phyloP scores from a whole-genome alignment of 1,140 invertebrate genomes.

The Penaeus japonicus region DNA sequence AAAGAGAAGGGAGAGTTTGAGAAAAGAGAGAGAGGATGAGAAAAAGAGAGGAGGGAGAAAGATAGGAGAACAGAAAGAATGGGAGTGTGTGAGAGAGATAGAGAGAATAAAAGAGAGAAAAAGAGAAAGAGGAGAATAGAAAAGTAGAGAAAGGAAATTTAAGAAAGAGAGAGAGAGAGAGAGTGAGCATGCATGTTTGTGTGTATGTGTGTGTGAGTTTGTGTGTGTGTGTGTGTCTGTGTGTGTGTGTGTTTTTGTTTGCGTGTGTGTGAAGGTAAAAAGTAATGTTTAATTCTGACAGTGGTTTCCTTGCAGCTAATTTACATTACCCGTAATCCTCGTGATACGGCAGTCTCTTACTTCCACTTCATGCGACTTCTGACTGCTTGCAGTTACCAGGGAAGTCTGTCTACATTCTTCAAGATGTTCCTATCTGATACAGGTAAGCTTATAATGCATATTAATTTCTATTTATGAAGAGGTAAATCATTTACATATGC shows the following conservation, averaged over 20 bases:
- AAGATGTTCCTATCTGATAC: slow-evolving; percentile 65
- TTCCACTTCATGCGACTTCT: slow-evolving; percentile 84
- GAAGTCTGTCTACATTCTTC: slow-evolving; percentile 80
- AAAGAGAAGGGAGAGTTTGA: too few species aligned
- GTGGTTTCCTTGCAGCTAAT: slow-evolving; percentile 68
- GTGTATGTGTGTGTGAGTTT: neutral
- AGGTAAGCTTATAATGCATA: slow-evolving; percentile 61
- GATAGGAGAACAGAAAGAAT: too few species aligned
- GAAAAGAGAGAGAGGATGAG: too few species aligned
- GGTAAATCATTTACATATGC: neutral
- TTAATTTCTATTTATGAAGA: neutral
- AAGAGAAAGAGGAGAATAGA: too few species aligned
- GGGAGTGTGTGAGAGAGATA: too few species aligned
- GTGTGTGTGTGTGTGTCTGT: too few species aligned
- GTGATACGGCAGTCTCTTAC: slow-evolving; percentile 91
- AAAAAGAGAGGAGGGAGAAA: too few species aligned
- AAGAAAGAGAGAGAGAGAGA: neutral
- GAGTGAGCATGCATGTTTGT: neutral
- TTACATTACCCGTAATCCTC: slow-evolving; percentile 90
- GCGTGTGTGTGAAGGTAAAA: neutral
- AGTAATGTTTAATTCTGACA: neutral
- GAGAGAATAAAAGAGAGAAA: too few species aligned
- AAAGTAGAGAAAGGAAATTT: neutral
- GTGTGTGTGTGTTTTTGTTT: too few species aligned
- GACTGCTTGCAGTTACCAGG: slow-evolving; percentile 71